These are phyloP conservation scores for Drosophila subsilvestris DNA, from an alignment of 2,888 invertebrate genomes.

Conservation along the genomic window DNA sequence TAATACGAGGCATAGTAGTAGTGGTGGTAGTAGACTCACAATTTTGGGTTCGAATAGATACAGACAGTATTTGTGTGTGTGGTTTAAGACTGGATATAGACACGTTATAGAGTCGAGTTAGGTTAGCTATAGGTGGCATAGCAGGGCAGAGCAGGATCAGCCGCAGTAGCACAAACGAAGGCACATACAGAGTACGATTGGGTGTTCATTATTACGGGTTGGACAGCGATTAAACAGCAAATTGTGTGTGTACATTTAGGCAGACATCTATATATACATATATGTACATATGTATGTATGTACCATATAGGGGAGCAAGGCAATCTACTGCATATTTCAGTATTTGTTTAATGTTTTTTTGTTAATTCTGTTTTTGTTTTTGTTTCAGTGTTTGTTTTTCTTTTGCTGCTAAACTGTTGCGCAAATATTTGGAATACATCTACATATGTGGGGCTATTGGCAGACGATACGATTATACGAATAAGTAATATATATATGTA, in stretches of 20 bases:
- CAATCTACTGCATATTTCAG: slow-evolving; percentile 38
- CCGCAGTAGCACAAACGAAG: slow-evolving; percentile 45
- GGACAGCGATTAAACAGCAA: slow-evolving; percentile 47
- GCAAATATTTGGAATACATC: slow-evolving; percentile 64
- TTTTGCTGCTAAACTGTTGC: slow-evolving; percentile 38
- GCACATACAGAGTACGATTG: slow-evolving; percentile 54
- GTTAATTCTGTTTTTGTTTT: slow-evolving; percentile 36
- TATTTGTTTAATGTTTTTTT: slow-evolving; percentile 27
- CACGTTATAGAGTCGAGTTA: slow-evolving; percentile 31
- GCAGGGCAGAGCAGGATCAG: slow-evolving; percentile 47
- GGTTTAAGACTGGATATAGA: slow-evolving; percentile 27
- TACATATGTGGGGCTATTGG: slow-evolving; percentile 45
- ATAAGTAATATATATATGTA: slow-evolving; percentile 22
- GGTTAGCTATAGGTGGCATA: slow-evolving; percentile 55
- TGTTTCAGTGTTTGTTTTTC: slow-evolving; percentile 35
- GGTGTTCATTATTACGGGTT: slow-evolving; percentile 40
- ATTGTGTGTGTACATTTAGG: slow-evolving; percentile 59
- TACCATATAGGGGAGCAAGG: slow-evolving; percentile 19
- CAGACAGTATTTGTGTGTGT: slow-evolving; percentile 42
- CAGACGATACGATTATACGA: slow-evolving; percentile 28
- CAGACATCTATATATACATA: slow-evolving; percentile 50
- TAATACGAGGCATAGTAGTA: slow-evolving; percentile 11
- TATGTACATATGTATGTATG: neutral
- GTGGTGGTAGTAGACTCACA: neutral
- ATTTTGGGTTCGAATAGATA: slow-evolving; percentile 13